These are phyloP conservation scores for Thaumatotibia leucotreta DNA, from an alignment of 1,140 invertebrate species.

Conservation along the genomic window DNA sequence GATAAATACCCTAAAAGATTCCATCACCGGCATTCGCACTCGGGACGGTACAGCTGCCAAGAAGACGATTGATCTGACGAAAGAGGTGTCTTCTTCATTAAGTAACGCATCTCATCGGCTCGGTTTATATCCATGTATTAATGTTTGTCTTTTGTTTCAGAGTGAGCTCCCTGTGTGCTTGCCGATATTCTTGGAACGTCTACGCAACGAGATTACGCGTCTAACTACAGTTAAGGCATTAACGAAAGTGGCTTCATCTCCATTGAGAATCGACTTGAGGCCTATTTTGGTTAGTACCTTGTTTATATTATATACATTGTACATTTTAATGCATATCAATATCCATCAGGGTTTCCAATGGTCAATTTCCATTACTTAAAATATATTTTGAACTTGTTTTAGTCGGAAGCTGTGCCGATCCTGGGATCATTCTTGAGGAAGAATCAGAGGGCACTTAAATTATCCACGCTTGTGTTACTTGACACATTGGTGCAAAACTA, in stretches of 20 bases:
- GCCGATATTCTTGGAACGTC: slow-evolving; percentile 94
- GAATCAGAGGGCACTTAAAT: slow-evolving; percentile 96
- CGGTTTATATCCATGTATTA: no score
- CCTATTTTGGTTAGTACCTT: slow-evolving; percentile 84
- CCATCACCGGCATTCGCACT: no score
- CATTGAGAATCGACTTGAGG: slow-evolving; percentile 89
- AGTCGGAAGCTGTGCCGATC: slow-evolving; percentile 92
- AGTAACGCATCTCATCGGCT: no score
- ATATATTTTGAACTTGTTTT: slow-evolving; percentile 36
- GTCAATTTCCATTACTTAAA: neutral
- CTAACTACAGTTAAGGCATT: slow-evolving; percentile 97
- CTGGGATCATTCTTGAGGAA: slow-evolving; percentile 96
- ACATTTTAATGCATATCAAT: slow-evolving; percentile 15
- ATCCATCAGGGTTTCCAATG: slow-evolving; percentile 13
- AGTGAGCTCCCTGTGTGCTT: slow-evolving; percentile 89
- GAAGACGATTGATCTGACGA: no score
- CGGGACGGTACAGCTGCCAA: no score
- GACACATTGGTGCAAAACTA: slow-evolving; percentile 95
- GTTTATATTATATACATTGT: slow-evolving; percentile 15
- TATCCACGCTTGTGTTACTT: slow-evolving; percentile 92
- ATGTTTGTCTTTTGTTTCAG: slow-evolving; percentile 58
- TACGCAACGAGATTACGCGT: slow-evolving; percentile 97
- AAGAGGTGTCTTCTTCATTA: no score
- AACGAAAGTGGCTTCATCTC: slow-evolving; percentile 95
- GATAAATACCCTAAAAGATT: no score